These are phyloP conservation scores for Neolamprologus cancellatus DNA, from an alignment of 2,113 vertebrate genomes.

Conservation along the genomic window DNA sequence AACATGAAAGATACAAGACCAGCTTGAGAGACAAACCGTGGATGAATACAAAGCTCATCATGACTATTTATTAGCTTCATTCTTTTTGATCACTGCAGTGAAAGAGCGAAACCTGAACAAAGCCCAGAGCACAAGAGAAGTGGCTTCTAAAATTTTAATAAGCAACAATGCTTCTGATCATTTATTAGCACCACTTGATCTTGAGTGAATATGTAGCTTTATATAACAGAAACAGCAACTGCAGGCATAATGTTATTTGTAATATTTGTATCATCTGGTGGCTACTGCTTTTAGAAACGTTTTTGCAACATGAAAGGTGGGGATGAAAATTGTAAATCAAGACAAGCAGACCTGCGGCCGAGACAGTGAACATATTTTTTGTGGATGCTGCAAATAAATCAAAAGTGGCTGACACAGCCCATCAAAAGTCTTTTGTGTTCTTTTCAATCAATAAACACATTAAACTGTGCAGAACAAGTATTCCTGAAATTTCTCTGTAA, in stretches of 20 bases:
- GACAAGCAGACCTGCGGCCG: background rate
- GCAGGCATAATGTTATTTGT: background rate
- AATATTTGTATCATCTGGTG: background rate
- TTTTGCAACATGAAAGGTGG: background rate
- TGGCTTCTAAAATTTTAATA: background rate
- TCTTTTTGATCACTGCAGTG: slow-evolving; percentile 8
- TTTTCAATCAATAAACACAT: background rate
- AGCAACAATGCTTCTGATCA: background rate
- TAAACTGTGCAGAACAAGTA: background rate
- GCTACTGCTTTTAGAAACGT: background rate
- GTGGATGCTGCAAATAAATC: background rate
- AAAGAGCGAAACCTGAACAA: slow-evolving; percentile 9
- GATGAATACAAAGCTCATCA: slow-evolving; percentile 9
- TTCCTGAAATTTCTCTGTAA: background rate
- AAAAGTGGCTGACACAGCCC: background rate
- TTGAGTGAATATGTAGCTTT: background rate
- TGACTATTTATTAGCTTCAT: slow-evolving; percentile 29
- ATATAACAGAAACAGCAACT: background rate
- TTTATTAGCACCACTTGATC: background rate
- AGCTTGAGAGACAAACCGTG: background rate
- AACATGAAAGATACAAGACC: slow-evolving; percentile 2
- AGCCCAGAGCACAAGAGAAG: background rate
- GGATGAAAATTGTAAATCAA: background rate
- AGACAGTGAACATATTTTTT: background rate
- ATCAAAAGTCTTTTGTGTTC: background rate